Evolutionary conservation across 2,888 invertebrate species (phyloP).

Genomic region (Podotricha telesiphe): DNA sequence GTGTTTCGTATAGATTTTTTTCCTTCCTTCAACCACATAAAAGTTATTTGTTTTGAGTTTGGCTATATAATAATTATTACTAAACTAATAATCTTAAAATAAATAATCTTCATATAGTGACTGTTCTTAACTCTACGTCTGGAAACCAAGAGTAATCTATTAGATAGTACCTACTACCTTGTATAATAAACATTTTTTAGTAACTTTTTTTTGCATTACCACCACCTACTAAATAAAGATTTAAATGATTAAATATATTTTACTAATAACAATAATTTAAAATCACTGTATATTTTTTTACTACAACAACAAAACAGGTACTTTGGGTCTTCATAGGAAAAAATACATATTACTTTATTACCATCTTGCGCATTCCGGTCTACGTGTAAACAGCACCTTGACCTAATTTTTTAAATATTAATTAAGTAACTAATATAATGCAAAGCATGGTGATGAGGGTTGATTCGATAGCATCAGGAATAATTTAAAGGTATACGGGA

Average conservation of each 20-base stretch:
- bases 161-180: too few species aligned
- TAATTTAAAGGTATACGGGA: conserved; percentile 48
- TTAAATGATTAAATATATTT: background rate
- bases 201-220: too few species aligned
- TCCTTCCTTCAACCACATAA: too few species aligned
- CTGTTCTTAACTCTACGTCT: too few species aligned
- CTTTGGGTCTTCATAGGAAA: background rate
- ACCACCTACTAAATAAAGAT: too few species aligned
- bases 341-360: conserved; percentile 5
- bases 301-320: background rate
- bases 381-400: conserved; percentile 32
- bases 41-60: too few species aligned
- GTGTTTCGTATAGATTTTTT: too few species aligned
- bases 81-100: too few species aligned
- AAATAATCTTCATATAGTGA: too few species aligned
- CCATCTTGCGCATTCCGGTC: conserved; percentile 7
- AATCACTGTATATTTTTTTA: background rate
- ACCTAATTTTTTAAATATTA: conserved; percentile 37
- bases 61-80: too few species aligned
- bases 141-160: too few species aligned
- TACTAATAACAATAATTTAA: background rate
- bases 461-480: conserved; percentile 50
- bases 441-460: conserved; percentile 45
- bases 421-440: conserved; percentile 37
- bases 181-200: too few species aligned